Base-by-base conservation (phyloP, 2,113 vertebrate genomes). In the Chlorodrepanis virens region DNA sequence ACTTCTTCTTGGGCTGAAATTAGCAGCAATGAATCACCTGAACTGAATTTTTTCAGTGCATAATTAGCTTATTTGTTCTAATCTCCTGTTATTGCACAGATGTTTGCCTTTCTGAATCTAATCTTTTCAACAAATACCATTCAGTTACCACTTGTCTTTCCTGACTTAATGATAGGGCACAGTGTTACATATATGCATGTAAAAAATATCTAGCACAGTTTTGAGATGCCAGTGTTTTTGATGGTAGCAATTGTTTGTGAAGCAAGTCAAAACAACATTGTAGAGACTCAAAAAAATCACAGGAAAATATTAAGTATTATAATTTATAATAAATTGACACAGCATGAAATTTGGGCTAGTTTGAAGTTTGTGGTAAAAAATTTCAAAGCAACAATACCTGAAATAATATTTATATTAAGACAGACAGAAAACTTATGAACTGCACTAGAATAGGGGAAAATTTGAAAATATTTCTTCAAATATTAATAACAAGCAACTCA, bases 11-110 rank as follows among this genome's bases (percentile, higher is more conserved):
- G 40, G n/a, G 83, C 57, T 83, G 78, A 91, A 93, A 94, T 91
- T 90, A 96, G 50, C 31, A 87, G 61, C 70, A 79, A 42, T 72
- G 53, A 87, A 87, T 95, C 87, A 96, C 53, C 57, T 87, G 53
- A 35, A 60, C 7, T 49, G 57, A 57, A 20, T 5, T 68, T 52
- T 81, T 88, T 35, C 42, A 47, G 10, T 25, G 28, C 12, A 6
- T 59, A 87, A 93, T 81, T 63, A 76, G 45, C 69, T 82, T 77
- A 59, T 70, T 83, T 80, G 7, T 63, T 88, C 60, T 88, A 75
- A 85, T 78, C 33, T 80, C 27, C 57, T 85, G 15, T 59, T 93
- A 83, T 37, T 86, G 45, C 24, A 69, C 15, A 83, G 29, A 44
- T 88, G 74, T 63, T 67, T 90, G 24, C 33, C 42, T 83, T 90